Base-by-base conservation (phyloP, 2,113 vertebrate genomes). In the Prunella himalayana region DNA sequence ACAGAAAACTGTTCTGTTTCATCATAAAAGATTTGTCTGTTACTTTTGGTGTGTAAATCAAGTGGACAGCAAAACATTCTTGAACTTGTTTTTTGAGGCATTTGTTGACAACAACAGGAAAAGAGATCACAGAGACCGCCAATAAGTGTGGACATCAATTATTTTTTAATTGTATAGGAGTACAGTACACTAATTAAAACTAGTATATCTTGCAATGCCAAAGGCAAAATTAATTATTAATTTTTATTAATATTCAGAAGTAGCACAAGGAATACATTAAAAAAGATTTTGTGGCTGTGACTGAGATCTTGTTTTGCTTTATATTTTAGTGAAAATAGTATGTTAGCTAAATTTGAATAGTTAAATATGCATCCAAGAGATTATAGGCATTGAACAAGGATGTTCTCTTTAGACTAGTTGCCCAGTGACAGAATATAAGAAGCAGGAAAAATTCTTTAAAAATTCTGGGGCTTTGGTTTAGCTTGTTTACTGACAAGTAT, bases 171-270 rank as follows among this genome's bases (percentile, higher is more conserved):
- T 99, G 99, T 99, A 98, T 98, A 99, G 98, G 98, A 99, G 99
- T 99, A 99, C 98, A 99, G 98, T 99, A 99, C 99, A 99, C 99
- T 99, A 99, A 99, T 99, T 99, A 99, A 99, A 99, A 99, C 99
- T 99, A 99, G 99, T 99, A 99, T 99, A 99, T 99, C 99, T 99
- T 99, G 98, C 99, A 98, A 98, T 98, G 99, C 99, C 99, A 99
- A 99, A 98, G 99, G 99, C 99, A 99, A 99, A 99, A 99, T 99
- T 99, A 99, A 99, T 99, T 99, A 99, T 99, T 99, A 98, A 99
- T 99, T 99, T 99, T 99, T 99, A 99, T 99, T 99, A 99, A 99
- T 99, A 99, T 99, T 99, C 99, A 99, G 98, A 99, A 99, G 99
- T 99, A 99, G 99, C 98, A 98, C 98, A 98, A 99, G 99, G 99